Evolutionary conservation across 1,140 invertebrate species (phyloP).

Genomic region (Leptopilina boulardi): DNA sequence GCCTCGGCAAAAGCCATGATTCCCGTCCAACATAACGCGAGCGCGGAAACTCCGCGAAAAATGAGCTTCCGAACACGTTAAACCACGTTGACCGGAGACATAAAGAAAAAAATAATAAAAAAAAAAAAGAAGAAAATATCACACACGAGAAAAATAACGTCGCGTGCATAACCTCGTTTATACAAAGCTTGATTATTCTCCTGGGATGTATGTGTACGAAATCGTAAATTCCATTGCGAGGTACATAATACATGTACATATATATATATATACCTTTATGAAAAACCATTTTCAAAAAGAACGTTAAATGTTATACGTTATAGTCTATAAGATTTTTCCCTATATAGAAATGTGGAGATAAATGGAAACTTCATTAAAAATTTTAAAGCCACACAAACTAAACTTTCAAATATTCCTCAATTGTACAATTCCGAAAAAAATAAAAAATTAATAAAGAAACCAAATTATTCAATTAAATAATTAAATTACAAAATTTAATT

Average conservation of each 20-base stretch:
- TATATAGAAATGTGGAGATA: not conserved
- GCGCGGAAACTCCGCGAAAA: slow-evolving; percentile 33
- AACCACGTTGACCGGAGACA: slow-evolving; percentile 35
- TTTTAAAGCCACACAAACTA: not conserved
- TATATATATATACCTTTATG: no score
- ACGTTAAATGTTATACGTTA: not conserved
- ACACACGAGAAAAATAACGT: slow-evolving; percentile 16
- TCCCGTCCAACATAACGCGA: slow-evolving; percentile 12
- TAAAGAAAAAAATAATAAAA: not conserved
- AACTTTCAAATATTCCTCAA: no score
- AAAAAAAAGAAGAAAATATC: no score
- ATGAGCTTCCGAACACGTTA: slow-evolving; percentile 37
- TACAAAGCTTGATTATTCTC: slow-evolving; percentile 20
- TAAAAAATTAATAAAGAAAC: no score
- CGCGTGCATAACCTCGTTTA: slow-evolving; percentile 20
- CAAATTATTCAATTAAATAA: no score
- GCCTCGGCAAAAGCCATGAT: slow-evolving; percentile 24
- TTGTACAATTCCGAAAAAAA: no score
- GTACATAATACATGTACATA: not conserved
- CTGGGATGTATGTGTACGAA: not conserved
- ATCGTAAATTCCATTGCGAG: slow-evolving; percentile 16
- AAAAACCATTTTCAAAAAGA: slow-evolving; percentile 9
- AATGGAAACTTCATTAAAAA: not conserved
- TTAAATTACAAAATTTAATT: no score
- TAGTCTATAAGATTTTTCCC: not conserved